Conservation (phyloP, 2,113 vertebrate genomes). For the Marmota flaviventris region DNA sequence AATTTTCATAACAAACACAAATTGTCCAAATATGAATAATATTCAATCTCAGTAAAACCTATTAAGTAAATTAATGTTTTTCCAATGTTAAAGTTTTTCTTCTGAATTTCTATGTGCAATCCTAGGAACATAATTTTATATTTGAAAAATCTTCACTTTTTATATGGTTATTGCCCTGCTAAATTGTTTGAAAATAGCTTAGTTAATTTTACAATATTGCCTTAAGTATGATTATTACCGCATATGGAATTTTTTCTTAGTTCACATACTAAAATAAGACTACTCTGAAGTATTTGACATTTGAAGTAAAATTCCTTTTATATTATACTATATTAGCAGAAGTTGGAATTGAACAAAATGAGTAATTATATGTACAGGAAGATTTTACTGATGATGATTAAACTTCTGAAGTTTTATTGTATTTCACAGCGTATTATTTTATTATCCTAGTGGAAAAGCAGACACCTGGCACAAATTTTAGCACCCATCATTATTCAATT, state of each 20-base stretch:
- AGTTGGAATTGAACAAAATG: conserved; percentile 6
- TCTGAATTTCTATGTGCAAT: conserved; percentile 9
- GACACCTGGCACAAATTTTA: conserved; percentile 35
- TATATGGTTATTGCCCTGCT: not conserved
- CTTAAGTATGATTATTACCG: not conserved
- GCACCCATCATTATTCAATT: conserved; percentile 48
- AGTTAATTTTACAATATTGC: not conserved
- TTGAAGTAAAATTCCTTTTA: conserved; percentile 23
- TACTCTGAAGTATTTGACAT: not conserved
- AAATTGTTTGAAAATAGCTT: conserved; percentile 34
- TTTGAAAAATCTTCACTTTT: not conserved
- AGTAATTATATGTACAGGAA: conserved; percentile 1
- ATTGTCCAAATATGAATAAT: not conserved
- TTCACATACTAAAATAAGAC: not conserved
- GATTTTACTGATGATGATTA: conserved; percentile 56
- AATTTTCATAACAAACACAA: conserved; percentile 32
- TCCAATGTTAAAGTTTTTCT: conserved; percentile 15
- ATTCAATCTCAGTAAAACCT: not conserved
- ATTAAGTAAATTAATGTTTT: conserved; percentile 45
- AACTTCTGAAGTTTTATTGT: conserved; percentile 40
- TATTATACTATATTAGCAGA: not conserved
- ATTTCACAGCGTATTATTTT: conserved; percentile 53
- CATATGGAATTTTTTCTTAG: not conserved
- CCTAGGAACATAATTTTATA: not conserved
- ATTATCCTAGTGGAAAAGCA: conserved; percentile 22